Conservation (phyloP, 1,140 invertebrate species). For the Drosophila albomicans region DNA sequence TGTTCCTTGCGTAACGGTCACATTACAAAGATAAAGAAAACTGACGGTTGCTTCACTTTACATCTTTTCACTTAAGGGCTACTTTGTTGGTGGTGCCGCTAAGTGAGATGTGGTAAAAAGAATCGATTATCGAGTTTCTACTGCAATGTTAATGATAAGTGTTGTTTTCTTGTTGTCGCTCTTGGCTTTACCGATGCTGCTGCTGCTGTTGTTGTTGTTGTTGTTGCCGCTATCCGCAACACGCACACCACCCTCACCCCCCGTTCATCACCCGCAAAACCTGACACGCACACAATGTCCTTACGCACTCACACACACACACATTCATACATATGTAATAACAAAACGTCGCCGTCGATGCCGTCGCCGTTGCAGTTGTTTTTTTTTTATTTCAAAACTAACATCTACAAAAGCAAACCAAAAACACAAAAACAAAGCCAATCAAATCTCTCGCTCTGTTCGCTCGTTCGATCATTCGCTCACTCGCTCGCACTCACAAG, state of each 20-base stretch:
- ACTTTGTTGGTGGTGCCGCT: no score
- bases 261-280: slow-evolving; percentile 35
- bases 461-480: slow-evolving; percentile 28
- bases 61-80: no score
- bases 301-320: slow-evolving; percentile 3
- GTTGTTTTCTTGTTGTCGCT: slow-evolving; percentile 21
- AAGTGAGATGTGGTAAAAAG: no score
- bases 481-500: slow-evolving; percentile 44
- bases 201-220: slow-evolving; percentile 50
- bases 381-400: no score
- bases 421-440: not conserved
- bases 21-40: no score
- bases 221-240: slow-evolving; percentile 50
- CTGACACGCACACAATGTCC: slow-evolving; percentile 2
- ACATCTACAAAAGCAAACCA: slow-evolving; percentile 19
- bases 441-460: slow-evolving; percentile 17
- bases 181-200: slow-evolving; percentile 22
- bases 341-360: slow-evolving; percentile 30
- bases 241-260: slow-evolving; percentile 7
- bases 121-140: no score
- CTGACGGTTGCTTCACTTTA: no score
- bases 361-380: slow-evolving; percentile 27
- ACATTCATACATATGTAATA: slow-evolving; percentile 23
- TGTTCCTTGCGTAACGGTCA: no score
- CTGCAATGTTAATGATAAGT: slow-evolving; percentile 2